Base-by-base conservation (phyloP, 1,140 invertebrate genomes). In the Diabrotica virgifera region DNA sequence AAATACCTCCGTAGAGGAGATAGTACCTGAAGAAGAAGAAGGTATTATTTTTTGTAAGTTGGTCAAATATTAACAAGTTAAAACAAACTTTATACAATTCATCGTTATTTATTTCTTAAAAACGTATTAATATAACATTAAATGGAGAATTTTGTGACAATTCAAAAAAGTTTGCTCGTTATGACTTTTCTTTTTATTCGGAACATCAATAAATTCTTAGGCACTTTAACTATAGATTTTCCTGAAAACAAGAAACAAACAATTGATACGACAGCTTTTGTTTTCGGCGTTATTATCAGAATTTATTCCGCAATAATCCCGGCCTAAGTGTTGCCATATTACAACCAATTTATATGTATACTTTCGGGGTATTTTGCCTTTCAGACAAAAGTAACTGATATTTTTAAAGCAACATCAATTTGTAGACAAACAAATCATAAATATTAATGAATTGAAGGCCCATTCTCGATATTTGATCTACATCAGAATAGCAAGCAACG, bases 381-480 rank as follows among this genome's bases (percentile, higher is more conserved):
- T 24, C 24, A 24, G 24, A 24, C 24, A 24, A 46, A 8, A 46
- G 40, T 46, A 46, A 46, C 40, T 46, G 8, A 46, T 46, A 46
- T 46, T 46, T 46, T 46, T n/a, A 8, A 46, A 46, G n/a, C 40
- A 46, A 46, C 40, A 46, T 3, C 40, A n/a, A 46, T 46, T 46
- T 46, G 40, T 46, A 46, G 40, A 46, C 40, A 46, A 46, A 46
- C 40, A 46, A 46, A 46, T 46, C 8, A 46, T 46, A 46, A 46
- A 46, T 46, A 46, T 46, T 46, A 46, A 46, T 46, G 40, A 46
- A 46, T 46, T 46, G 40, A 46, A 46, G 40, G 40, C 40, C n/a
- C 40, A 46, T 46, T 46, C 8, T n/a, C 40, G n/a, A 46, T 46
- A n/a, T 46, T 46, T 46, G 40, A 46, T 46, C 40, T 46, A 46